Evolutionary conservation across 2,113 vertebrate genomes (phyloP), one percentile per base, ranked within the genome.

Genomic region (Ciconia maguari): DNA sequence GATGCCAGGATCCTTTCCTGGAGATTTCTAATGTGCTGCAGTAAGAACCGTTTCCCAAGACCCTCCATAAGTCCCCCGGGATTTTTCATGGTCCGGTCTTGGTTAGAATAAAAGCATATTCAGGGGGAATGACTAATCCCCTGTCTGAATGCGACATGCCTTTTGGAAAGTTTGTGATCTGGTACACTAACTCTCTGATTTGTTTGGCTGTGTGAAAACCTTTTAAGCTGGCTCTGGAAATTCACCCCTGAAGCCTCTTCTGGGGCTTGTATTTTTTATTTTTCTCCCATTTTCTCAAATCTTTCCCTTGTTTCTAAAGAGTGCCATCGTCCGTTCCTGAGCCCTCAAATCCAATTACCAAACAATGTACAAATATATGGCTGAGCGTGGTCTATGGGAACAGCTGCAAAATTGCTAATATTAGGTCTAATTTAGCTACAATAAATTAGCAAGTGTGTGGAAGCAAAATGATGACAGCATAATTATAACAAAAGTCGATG

Each of bases 401-500:
- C 98, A 98, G 98, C 98, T 98, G 98, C 98, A 98, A 98, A 98
- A 98, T 98, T 98, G 98, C 98, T 98, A 98, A 98, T 98, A 98
- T 98, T 98, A 98, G 97, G 97, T 98, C 98, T 98, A 98, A 98
- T 98, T 98, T 98, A 98, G 98, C 97, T 96, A 97, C 98, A 98
- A 98, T 98, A 98, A 98, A 98, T 98, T 98, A 98, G 97, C 97
- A 97, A 98, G 98, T 98, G 97, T 98, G 98, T 97, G 98, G 98
- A 98, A 98, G 98, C 97, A 97, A 97, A 96, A 98, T 98, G 97
- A 98, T 98, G 98, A 98, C 98, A 98, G 98, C 97, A 92, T 98
- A 98, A 98, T 98, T 98, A 98, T 98, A 98, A 98, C 98, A 98
- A 98, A 98, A 98, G 98, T 98, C 95, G 93, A 97, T 98, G 97